A percentile compares a stretch with the other conserved stretches of the same genome.
phyloP scores from a whole-genome alignment of 2,888 invertebrate genomes.

The Pollenia griseotomentosa region DNA sequence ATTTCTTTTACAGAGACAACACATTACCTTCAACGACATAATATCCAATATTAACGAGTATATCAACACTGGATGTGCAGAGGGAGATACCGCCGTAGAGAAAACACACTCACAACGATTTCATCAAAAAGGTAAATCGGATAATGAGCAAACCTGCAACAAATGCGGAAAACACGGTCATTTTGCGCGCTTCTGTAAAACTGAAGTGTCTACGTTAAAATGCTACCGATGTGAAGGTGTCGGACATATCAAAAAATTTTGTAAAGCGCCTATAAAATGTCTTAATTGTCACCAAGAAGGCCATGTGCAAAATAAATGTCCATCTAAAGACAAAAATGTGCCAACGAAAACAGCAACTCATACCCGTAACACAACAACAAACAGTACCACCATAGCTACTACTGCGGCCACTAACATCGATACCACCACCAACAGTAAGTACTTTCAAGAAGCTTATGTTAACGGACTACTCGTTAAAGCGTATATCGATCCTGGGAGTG shows the following conservation, averaged over 20 bases:
- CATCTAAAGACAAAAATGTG: slow-evolving; percentile 19
- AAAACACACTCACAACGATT: slow-evolving; percentile 5
- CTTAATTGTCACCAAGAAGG: slow-evolving; percentile 56
- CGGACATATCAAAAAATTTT: slow-evolving; percentile 56
- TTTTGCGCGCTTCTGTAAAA: slow-evolving; percentile 40
- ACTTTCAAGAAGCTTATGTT: slow-evolving; percentile 54
- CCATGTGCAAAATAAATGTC: slow-evolving; percentile 47
- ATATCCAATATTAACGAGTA: not conserved
- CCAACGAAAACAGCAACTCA: not conserved
- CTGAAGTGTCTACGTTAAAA: slow-evolving; percentile 32
- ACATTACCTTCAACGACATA: slow-evolving; percentile 45
- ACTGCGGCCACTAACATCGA: slow-evolving; percentile 9
- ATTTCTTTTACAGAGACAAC: slow-evolving; percentile 51
- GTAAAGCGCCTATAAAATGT: slow-evolving; percentile 47
- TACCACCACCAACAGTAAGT: slow-evolving; percentile 29
- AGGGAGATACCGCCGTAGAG: not conserved
- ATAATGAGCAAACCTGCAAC: slow-evolving; percentile 9
- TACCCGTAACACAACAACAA: not conserved
- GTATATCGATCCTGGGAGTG: slow-evolving; percentile 64
- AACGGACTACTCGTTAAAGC: slow-evolving; percentile 49
- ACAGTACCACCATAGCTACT: slow-evolving; percentile 5
- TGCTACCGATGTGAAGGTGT: slow-evolving; percentile 37
- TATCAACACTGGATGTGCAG: not conserved
- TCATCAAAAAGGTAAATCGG: slow-evolving; percentile 4
- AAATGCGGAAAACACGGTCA: slow-evolving; percentile 52